Base-by-base conservation (phyloP, 2,797 vertebrate genomes). In the Sciurus carolinensis region DNA sequence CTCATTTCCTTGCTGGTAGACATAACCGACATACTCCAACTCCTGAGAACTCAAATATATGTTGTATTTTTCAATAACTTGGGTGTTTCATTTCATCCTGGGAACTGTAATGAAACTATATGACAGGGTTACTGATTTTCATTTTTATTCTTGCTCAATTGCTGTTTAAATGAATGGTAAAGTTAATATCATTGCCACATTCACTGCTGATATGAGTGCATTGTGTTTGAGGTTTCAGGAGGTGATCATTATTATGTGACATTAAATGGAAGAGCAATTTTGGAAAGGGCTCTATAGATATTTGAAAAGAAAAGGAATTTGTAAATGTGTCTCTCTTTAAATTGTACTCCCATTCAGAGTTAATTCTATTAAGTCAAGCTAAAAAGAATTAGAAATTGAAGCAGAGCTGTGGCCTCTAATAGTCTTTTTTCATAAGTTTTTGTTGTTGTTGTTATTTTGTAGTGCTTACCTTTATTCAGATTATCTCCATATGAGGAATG, bases 251-350 rank as follows among this genome's bases (percentile, higher is more conserved):
- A 71, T 79, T 95, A 47, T 76, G 22, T 3, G 69, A 90, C 95
- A 87, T 82, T 96, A 97, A 98, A 95, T 95, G 95, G 2, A 57
- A 95, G 97, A 97, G 87, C 91, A 95, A 73, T 97, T 98, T 98
- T 93, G 94, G 77, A 90, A 94, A 84, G 79, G 81, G 75, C 91
- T 97, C 47, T 81, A 33, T 96, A 95, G 97, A 91, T 94, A 95
- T 47, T 12, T 73, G 91, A 88, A 83, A 94, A 92, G 84, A 82
- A 93, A 95, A 90, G 75, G 26, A 90, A 83, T 62, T 94, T 86
- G 67, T 95, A 73, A 92, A 90, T 76, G 73, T 96, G 77, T 84
- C 42, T 28, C 83, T 94, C 17, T 97, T 96, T 94, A 94, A 93
- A 62, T 96, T 95, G 72, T 54, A 52, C 28, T 77, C 33, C 28